Conservation (phyloP, 2,888 invertebrate species). For the Orthonevra nobilis region DNA sequence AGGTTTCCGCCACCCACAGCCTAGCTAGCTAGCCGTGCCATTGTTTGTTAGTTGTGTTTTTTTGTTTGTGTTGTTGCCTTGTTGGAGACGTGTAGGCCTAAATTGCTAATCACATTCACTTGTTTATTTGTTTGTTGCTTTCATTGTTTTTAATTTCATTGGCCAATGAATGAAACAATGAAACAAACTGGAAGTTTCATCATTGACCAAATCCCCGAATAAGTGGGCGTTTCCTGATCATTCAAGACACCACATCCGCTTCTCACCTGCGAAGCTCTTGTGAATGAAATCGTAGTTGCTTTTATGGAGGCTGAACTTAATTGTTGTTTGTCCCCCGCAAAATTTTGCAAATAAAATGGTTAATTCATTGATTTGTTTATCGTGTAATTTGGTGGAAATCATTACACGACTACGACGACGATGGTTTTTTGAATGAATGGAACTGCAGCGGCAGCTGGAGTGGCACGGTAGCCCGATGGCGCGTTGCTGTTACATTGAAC, state of each 20-base stretch:
- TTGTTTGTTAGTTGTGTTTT: conserved; percentile 50
- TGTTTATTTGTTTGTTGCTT: neutral
- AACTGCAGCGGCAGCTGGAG: neutral
- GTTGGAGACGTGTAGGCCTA: conserved; percentile 56
- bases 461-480: conserved; percentile 6
- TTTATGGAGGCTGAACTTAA: conserved; percentile 25
- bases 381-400: conserved; percentile 38
- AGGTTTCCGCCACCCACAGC: conserved; percentile 59
- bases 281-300: conserved; percentile 55
- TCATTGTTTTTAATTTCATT: conserved; percentile 9
- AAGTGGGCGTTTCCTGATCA: conserved; percentile 49
- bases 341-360: conserved; percentile 54
- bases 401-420: conserved; percentile 16
- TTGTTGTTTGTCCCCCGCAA: conserved; percentile 6
- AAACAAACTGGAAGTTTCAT: conserved; percentile 11
- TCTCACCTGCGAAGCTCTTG: conserved; percentile 6
- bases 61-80: too few relatives aligned
- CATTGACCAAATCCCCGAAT: conserved; percentile 26
- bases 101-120: conserved; percentile 50
- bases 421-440: too few relatives aligned
- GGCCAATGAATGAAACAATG: conserved; percentile 59
- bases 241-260: conserved; percentile 23
- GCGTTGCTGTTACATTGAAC: conserved; percentile 52
- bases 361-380: conserved; percentile 50
- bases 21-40: conserved; percentile 45